These are phyloP conservation scores for Trochalopteron elliotii DNA, from an alignment of 2,113 vertebrate genomes.

Conservation along the genomic window DNA sequence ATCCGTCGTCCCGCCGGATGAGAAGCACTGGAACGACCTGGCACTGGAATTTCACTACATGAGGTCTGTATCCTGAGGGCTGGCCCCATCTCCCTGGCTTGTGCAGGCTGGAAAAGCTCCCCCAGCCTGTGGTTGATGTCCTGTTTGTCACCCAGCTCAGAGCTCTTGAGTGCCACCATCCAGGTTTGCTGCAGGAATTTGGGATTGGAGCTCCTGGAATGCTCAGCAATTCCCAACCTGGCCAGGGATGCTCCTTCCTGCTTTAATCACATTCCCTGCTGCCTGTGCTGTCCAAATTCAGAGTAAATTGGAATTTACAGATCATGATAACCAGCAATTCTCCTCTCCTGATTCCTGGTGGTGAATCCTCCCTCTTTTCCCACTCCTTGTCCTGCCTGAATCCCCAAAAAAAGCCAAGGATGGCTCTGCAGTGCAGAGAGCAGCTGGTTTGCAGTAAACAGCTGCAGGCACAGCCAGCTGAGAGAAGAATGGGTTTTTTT, in stretches of 20 bases:
- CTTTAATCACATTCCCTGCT: not conserved
- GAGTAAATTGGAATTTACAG: not conserved
- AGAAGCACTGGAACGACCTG: constrained; percentile 99
- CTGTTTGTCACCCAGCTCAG: not conserved
- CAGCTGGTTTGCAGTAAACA: not conserved
- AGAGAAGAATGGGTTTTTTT: not conserved
- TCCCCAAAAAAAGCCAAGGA: not conserved
- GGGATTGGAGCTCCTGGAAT: not conserved
- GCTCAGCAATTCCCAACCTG: not conserved
- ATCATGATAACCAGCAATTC: not conserved
- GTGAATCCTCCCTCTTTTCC: not conserved
- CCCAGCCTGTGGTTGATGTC: not conserved
- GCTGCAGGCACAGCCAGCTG: not conserved
- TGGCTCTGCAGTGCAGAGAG: not conserved
- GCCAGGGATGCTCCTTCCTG: not conserved
- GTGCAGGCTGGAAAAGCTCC: not conserved
- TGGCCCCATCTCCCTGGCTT: accelerated
- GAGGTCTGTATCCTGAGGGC: constrained; percentile 67
- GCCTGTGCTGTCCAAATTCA: not conserved
- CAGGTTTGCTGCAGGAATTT: not conserved
- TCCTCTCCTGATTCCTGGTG: not conserved
- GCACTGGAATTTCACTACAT: constrained; percentile 99
- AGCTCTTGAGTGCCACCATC: not conserved
- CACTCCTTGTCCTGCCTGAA: not conserved
- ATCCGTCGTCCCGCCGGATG: constrained; percentile 96